Base-by-base conservation (phyloP, 2,797 vertebrate genomes). In the Sebastiscus albofasciatus region DNA sequence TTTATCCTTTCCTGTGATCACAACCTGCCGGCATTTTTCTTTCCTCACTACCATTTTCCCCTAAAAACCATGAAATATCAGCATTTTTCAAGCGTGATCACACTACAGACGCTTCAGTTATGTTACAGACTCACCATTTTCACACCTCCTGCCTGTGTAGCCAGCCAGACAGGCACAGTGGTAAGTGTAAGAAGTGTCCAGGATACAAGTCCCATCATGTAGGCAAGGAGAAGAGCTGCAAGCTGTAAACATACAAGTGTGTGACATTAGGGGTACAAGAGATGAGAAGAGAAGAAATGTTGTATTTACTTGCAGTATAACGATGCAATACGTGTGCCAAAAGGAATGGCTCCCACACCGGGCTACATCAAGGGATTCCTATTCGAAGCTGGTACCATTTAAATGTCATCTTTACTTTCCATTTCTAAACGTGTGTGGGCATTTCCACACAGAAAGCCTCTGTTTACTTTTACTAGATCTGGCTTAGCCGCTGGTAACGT, bases 181-280 rank as follows among this genome's bases (percentile, higher is more conserved):
- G 92, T 96, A 99, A 64, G 95, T 94, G 77, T 95, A 89, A 0
- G 94, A 95, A 56, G 93, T 95, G 87, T 97, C 97, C 68, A 97
- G 90, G 86, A 98, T 84, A 79, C 99, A 99, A 0, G 98, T 99
- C 79, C 98, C 97, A 34, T 99, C 99, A 2, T 99, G 97, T 74
- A 97, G 93, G 90, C 99, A 99, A 0, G 98, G 98, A 60, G 97
- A 98, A 1, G 98, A 98, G 88, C 96, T 97, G 90, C 99, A 99
- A 1, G 96, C 99, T 99, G 87, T 54, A 81, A 83, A 90, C 34
- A 91, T 2, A 82, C 16, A 87, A 46, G 72, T 39, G 68, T 46
- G 16, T 8, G 31, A 64, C 16, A 71, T 77, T 24, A 79, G 26
- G 54, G 54, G 3, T 33, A 61, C 31, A 74, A 62, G 39, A 42